A percentile compares a stretch with the other conserved stretches of the same genome.
Evolutionary conservation across 2,888 invertebrate species (phyloP).

Genomic region (Heliconius erato): DNA sequence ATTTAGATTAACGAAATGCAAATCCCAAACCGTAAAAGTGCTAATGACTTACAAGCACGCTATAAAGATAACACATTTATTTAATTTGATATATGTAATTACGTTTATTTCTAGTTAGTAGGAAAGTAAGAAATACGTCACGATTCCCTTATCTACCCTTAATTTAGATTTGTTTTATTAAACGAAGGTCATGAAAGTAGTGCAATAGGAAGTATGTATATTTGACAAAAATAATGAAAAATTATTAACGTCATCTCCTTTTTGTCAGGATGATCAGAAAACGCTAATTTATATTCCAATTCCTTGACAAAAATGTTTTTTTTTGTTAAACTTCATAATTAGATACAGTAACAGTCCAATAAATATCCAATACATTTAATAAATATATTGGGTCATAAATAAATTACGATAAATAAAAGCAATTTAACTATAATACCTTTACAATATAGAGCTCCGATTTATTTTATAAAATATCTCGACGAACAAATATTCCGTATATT

Average conservation of each 20-base stretch:
- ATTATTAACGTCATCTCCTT: too few relatives aligned
- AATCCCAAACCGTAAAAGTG: constrained; percentile 54
- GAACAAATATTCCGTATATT: constrained; percentile 47
- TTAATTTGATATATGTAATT: constrained; percentile 52
- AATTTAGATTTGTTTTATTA: not conserved
- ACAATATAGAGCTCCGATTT: constrained; percentile 41
- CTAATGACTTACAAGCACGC: constrained; percentile 44
- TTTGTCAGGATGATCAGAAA: not conserved
- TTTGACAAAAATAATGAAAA: too few relatives aligned
- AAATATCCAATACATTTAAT: not conserved
- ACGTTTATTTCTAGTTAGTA: constrained; percentile 44
- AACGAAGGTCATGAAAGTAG: not conserved
- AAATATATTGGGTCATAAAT: not conserved
- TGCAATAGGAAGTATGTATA: not conserved
- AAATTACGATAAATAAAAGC: not conserved
- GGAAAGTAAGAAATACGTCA: constrained; percentile 62
- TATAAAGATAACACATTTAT: constrained; percentile 56
- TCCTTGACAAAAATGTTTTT: not conserved
- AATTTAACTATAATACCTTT: constrained; percentile 9
- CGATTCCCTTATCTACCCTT: constrained; percentile 54
- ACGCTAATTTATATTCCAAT: not conserved
- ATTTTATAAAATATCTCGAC: constrained; percentile 48
- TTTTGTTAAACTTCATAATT: not conserved
- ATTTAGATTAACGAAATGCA: constrained; percentile 50
- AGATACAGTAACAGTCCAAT: not conserved